Evolutionary conservation across 2,888 invertebrate species (phyloP).

Genomic region (Pachymerium ferrugineum): DNA sequence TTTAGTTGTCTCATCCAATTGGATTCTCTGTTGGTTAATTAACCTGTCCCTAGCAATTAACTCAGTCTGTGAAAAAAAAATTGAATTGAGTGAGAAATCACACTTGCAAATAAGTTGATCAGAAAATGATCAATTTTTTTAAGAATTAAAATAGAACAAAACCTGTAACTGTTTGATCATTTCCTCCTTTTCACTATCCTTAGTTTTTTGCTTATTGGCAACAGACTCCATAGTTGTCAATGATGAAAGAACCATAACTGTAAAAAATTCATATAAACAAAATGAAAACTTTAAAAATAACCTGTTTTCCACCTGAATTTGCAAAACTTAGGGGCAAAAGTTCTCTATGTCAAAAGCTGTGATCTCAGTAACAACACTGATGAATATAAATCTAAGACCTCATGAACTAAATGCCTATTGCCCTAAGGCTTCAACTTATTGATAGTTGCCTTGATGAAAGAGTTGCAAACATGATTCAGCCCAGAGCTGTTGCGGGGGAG

Average conservation of each 20-base stretch:
- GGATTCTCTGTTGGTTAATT: slow-evolving; percentile 36
- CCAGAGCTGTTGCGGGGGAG: not conserved
- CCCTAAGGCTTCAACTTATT: not conserved
- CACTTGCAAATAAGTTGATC: too few species aligned
- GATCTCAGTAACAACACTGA: not conserved
- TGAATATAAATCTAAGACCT: not conserved
- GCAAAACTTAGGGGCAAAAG: not conserved
- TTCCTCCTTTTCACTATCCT: not conserved
- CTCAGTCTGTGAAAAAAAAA: slow-evolving; percentile 32
- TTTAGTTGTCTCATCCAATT: slow-evolving; percentile 37
- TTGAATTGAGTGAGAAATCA: too few species aligned
- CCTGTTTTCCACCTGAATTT: not conserved
- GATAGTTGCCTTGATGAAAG: not conserved
- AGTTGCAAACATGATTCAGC: too few species aligned
- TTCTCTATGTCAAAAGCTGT: not conserved
- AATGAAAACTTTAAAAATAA: not conserved
- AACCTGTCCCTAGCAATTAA: slow-evolving; percentile 35
- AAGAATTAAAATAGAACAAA: too few species aligned
- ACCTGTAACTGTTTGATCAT: not conserved
- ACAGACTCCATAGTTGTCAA: not conserved
- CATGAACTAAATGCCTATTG: not conserved
- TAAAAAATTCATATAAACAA: not conserved
- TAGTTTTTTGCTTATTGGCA: not conserved
- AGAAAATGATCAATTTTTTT: too few species aligned
- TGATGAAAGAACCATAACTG: not conserved